Base-by-base conservation (phyloP, 2,888 invertebrate species). In the Phyto melanocephala region DNA sequence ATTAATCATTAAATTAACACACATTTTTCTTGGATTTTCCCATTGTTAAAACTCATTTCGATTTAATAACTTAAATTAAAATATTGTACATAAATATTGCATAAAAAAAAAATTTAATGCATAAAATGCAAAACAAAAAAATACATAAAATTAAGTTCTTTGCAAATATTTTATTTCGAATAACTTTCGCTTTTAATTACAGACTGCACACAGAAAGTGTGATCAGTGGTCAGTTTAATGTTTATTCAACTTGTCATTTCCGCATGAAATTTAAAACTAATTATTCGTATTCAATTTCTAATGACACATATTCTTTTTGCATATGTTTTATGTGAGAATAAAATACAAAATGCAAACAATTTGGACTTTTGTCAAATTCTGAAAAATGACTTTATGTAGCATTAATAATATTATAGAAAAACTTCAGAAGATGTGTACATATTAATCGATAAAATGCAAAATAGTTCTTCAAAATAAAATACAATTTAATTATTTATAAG, bases 101-200 rank as follows among this genome's bases (percentile, higher is more conserved):
- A 50, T 50, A 24, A 52, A 24, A 52, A 10, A 2, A 45, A 17
- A 20, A 10, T 47, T 20, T 7, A 28, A 28, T n/a, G n/a, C 11
- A 52, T 52, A n/a, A 52, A 28, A 6, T 8, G 20, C 22, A n/a
- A 28, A n/a, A n/a, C n/a, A n/a, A n/a, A n/a, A n/a, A n/a, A n/a
- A n/a, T n/a, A n/a, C n/a, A n/a, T n/a, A n/a, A n/a, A n/a, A n/a
- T n/a, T n/a, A n/a, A n/a, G n/a, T n/a, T n/a, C n/a, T n/a, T n/a
- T n/a, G n/a, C n/a, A 13, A 22, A 24, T 13, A 0, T 47, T 10
- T 20, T 2, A 3, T 20, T 50, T 50, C n/a, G 54, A 68, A 40
- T 67, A 50, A 28, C 68, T 56, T 68, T 68, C 42, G n/a, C 28
- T 56, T 68, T 56, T 5, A 42, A 56, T 17, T 68, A 33, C 33